Base-by-base conservation (phyloP, 2,113 vertebrate genomes). In the Dipodomys ordii region DNA sequence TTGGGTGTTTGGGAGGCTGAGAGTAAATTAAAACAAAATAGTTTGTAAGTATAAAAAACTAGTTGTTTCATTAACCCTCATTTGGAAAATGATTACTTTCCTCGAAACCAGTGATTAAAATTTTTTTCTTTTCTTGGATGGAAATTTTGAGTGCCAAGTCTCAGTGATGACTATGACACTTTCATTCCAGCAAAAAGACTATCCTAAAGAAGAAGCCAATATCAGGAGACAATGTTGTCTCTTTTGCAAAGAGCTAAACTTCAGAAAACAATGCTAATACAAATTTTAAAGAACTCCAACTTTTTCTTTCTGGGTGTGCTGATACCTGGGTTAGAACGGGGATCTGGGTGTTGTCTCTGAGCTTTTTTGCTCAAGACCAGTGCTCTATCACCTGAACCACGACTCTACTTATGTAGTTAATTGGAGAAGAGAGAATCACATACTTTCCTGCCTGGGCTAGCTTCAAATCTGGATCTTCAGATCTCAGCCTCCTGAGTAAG, bases 11-110 rank as follows among this genome's bases (percentile, higher is more conserved):
- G 30, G 23, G 82, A 83, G 28, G n/a, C 22, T 19, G 69, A 80
- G 64, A 53, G 73, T 46, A 82, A 83, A 85, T 15, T 44, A 83
- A 1, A 25, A 64, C 19, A 67, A 82, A 83, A 85, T 15, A 60
- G 9, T 74, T 74, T 84, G 57, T 30, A 79, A 1, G 18, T 49
- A 60, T 71, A 72, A 73, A 84, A 35, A 20, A 27, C 27, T 74
- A 87, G 10, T 85, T 30, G 57, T 90, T 85, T 82, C 19, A 92
- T 87, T 87, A 72, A n/a, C 7, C 6, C 2, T 89, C 69, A 32
- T 84, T 79, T 92, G 68, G 49, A 91, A 93, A 91, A 74, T 39
- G 23, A 35, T 81, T 83, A 32, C 82, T 93, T 89, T 65, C 23
- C 7, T 92, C 19, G 69, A 65, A 88, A 88, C 16, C 15, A 49